Evolutionary conservation across 2,113 vertebrate species (phyloP).

Genomic region (Dipodomys stephensi): DNA sequence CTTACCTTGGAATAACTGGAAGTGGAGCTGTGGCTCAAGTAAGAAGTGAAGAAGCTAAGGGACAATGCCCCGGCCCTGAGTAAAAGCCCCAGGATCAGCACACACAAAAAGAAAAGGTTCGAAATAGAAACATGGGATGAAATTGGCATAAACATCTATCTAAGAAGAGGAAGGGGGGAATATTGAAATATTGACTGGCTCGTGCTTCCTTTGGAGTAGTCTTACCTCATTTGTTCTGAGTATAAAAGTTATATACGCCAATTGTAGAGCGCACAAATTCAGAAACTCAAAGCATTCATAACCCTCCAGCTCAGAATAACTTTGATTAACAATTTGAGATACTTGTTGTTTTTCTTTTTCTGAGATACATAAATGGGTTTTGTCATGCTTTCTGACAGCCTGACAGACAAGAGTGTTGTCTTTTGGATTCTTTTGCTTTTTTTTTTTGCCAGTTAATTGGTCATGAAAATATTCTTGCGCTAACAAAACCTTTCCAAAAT

Average conservation of each 20-base stretch:
- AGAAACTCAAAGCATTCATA: background rate
- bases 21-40: no score
- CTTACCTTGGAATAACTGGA: no score
- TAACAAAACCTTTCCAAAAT: slow-evolving; percentile 35
- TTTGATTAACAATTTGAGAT: slow-evolving; percentile 43
- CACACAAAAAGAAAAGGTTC: background rate
- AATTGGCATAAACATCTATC: background rate
- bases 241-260: background rate
- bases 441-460: slow-evolving; percentile 1
- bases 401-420: background rate
- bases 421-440: background rate
- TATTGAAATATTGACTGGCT: background rate
- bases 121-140: background rate
- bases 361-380: background rate
- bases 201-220: slow-evolving; percentile 7
- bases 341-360: slow-evolving; percentile 10
- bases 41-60: no score
- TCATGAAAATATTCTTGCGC: background rate
- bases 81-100: no score
- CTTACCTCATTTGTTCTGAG: slow-evolving; percentile 23
- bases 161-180: background rate
- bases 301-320: slow-evolving; percentile 27
- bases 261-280: slow-evolving; percentile 17
- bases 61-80: no score
- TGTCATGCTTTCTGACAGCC: background rate